Percentiles rank a stretch among this genome's conserved stretches.
phyloP scores from a whole-genome alignment of 2,888 invertebrate species.

The Metallyticus violacea region DNA sequence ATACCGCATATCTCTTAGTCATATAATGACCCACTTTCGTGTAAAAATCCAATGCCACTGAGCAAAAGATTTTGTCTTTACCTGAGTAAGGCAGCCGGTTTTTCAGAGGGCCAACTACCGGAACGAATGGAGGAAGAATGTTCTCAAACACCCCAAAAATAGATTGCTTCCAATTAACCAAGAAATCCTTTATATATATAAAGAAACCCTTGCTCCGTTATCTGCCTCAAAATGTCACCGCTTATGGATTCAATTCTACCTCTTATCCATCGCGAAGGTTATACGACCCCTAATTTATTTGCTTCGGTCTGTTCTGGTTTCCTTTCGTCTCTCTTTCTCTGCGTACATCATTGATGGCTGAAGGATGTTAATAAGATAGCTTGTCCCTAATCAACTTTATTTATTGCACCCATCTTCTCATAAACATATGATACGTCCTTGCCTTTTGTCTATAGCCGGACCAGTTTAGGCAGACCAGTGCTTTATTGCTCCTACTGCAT shows the following conservation, averaged over 20 bases:
- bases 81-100: not conserved
- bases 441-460: not conserved
- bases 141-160: not conserved
- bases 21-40: no score
- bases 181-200: not conserved
- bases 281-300: not conserved
- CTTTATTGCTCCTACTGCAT: not conserved
- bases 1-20: no score
- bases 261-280: not conserved
- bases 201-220: not conserved
- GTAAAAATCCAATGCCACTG: no score
- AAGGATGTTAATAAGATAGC: constrained; percentile 26
- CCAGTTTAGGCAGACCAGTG: not conserved
- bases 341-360: not conserved
- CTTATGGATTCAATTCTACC: not conserved
- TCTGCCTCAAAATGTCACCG: not conserved
- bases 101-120: not conserved
- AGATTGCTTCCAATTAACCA: not conserved
- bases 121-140: not conserved
- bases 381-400: constrained; percentile 24
- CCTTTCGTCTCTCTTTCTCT: not conserved
- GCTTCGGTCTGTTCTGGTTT: not conserved
- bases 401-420: constrained; percentile 23
- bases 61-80: not conserved
- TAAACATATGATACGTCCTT: constrained; percentile 26